These are phyloP conservation scores for Coptotermes formosanus DNA, from an alignment of 1,140 invertebrate species.

Conservation along the genomic window DNA sequence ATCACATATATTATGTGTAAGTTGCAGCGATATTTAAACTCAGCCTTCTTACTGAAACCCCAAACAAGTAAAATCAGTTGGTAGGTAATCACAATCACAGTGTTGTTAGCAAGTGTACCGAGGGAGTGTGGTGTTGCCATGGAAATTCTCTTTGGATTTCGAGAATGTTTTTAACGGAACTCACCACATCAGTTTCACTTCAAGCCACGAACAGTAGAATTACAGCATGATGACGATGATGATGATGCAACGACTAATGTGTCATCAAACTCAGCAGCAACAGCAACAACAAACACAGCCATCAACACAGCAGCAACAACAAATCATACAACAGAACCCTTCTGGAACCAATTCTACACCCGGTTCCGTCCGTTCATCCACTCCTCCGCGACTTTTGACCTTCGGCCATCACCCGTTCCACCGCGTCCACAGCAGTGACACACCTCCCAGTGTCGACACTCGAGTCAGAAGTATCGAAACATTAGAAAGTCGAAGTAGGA, in stretches of 20 bases:
- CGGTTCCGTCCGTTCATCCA: neutral
- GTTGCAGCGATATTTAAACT: no score
- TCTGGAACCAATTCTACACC: neutral
- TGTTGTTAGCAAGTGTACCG: neutral
- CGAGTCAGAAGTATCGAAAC: neutral
- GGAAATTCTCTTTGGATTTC: neutral
- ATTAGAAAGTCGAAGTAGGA: neutral
- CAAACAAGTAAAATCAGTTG: neutral
- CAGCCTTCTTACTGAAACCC: neutral
- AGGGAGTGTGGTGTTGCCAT: neutral
- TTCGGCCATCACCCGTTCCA: neutral
- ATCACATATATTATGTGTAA: no score
- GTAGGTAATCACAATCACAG: neutral
- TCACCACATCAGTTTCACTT: neutral
- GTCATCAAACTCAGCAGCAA: conserved; percentile 25
- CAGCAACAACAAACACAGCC: neutral
- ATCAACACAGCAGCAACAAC: neutral
- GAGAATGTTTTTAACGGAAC: neutral
- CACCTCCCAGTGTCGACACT: neutral
- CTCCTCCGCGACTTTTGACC: neutral
- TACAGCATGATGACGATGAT: conserved; percentile 33
- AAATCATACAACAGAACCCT: neutral
- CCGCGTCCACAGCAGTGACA: neutral
- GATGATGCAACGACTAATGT: conserved; percentile 34
- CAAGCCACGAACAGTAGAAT: neutral